A percentile compares a stretch with the other conserved stretches of the same genome.
Conservation (phyloP, 1,140 invertebrate species). For the Caenorhabditis inopinata region DNA sequence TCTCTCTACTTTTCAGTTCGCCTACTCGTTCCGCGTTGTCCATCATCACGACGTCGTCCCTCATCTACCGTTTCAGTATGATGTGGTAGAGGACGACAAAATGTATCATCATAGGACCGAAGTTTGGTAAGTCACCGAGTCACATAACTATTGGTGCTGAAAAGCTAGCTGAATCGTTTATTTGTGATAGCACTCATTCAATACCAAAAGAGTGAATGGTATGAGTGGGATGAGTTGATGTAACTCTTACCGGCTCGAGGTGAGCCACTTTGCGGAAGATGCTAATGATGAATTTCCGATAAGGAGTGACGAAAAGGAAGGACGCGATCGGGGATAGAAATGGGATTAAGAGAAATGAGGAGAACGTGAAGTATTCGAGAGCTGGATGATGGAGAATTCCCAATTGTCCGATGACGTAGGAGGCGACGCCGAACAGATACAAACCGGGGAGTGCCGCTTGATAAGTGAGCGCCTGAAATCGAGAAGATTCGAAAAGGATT, state of each 20-base stretch:
- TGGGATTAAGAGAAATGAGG: neutral
- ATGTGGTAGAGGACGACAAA: conserved; percentile 1
- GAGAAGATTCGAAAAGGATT: too few species aligned
- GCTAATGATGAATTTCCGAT: conserved; percentile 16
- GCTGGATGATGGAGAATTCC: conserved; percentile 40
- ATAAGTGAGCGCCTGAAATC: conserved; percentile 39
- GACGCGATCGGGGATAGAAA: conserved; percentile 16
- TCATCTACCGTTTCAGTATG: conserved; percentile 37
- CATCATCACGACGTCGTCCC: conserved; percentile 44
- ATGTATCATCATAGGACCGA: conserved; percentile 34
- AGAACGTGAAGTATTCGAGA: conserved; percentile 32
- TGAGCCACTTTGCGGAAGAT: too few species aligned
- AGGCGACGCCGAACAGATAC: conserved; percentile 2
- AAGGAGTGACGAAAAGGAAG: neutral
- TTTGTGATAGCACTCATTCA: too few species aligned
- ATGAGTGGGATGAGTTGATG: too few species aligned
- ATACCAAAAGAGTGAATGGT: too few species aligned
- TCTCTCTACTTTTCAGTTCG: conserved; percentile 29
- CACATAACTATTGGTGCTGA: neutral
- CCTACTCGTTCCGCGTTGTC: conserved; percentile 42
- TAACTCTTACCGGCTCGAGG: too few species aligned
- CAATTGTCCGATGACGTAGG: conserved; percentile 35
- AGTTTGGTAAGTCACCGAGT: neutral
- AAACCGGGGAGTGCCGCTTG: conserved; percentile 35
- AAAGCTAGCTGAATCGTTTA: neutral